phyloP scores from a whole-genome alignment of 2,113 vertebrate genomes.

The Condylura cristata region DNA sequence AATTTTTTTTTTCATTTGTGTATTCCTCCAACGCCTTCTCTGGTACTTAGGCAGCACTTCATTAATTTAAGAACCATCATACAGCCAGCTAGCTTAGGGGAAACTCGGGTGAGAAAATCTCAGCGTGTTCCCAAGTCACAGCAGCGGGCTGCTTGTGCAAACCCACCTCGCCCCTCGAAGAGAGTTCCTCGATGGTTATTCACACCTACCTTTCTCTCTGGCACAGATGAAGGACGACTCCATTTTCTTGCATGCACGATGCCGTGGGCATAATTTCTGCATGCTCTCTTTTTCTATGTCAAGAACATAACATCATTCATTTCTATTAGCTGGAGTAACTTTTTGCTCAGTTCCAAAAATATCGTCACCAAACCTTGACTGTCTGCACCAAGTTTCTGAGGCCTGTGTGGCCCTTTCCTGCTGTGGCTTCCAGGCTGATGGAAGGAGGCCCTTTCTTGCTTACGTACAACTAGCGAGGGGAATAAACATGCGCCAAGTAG shows the following conservation, averaged over 20 bases:
- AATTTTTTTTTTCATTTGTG: constrained; percentile 16
- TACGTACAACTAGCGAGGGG: background rate
- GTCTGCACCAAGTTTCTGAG: background rate
- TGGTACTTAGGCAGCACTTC: background rate
- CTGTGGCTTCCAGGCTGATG: background rate
- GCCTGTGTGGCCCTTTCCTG: background rate
- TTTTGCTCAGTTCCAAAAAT: constrained; percentile 14
- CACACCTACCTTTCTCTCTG: constrained; percentile 49
- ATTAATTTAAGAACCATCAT: constrained; percentile 22
- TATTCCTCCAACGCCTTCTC: background rate
- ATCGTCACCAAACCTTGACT: background rate
- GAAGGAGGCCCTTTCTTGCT: background rate
- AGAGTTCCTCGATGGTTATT: constrained; percentile 3
- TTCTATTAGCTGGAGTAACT: background rate
- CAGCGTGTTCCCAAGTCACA: background rate
- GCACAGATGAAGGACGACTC: constrained; percentile 26
- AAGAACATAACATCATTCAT: no score
- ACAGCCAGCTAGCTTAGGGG: background rate
- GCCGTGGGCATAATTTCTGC: background rate
- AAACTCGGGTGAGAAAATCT: constrained; percentile 3
- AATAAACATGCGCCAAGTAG: background rate
- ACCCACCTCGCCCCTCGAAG: background rate
- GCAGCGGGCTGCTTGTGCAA: background rate
- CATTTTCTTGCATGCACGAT: background rate
- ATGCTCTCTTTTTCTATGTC: background rate